Base-by-base conservation (phyloP, 23 tunicate species). In the Diplosoma virens region DNA sequence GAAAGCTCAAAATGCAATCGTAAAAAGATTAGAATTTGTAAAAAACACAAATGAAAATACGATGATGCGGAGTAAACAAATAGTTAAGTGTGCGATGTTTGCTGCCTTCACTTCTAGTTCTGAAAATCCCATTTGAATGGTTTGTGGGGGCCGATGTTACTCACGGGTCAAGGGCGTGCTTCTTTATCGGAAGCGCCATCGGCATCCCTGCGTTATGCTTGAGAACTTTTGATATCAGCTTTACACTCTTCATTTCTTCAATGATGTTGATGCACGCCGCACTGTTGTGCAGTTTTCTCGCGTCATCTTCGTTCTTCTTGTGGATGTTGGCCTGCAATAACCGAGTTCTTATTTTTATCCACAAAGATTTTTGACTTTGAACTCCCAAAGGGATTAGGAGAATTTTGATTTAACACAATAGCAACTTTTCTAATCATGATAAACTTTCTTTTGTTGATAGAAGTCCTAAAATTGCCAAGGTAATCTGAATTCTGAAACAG, bases 251-350 rank as follows among this genome's bases (percentile, higher is more conserved):
- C 32, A 81, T 74, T 4, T 81, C 86, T 33, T 81, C 80, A 1
- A 81, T 81, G 21, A 81, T 30, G 78, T 81, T 81, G 23, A 81
- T 59, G 67, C 86, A 81, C 2, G 86, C 86, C 6, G 86, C 74
- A 25, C 79, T 72, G 50, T 45, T 71, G 32, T 81, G 86, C 4
- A 81, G 55, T 58, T 81, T 81, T 34, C 86, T 56, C 9, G 78
- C 60, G 4, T 71, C 35, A 26, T 72, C 79, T 18, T 79, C 76
- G 33, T 78, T 78, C 20, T 55, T 56, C 37, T 50, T 71, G 5
- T 54, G 18, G 2, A 81, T 31, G 20, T 71, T 33, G 21, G 79
- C 86, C 86, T 81, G 82, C 2, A 76, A 33, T 11, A 9, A 9
- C 16, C 22, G 5, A 7, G 9, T 41, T 7, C 50, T 41, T 41